These are phyloP conservation scores for Drosophila nigrodunni DNA, from an alignment of 1,140 invertebrate genomes.

Conservation along the genomic window DNA sequence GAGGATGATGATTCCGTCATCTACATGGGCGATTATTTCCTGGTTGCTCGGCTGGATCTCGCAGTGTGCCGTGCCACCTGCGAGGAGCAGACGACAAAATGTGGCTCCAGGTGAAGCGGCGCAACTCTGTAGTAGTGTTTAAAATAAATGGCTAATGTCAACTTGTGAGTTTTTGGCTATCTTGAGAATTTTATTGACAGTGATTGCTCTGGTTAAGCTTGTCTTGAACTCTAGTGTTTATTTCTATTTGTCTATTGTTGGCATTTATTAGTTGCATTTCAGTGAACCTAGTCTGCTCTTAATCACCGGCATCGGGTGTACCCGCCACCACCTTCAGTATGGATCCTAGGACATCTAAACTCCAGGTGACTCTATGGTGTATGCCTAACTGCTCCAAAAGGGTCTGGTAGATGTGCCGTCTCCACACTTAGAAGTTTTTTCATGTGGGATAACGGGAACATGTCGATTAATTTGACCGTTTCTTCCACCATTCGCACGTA, in stretches of 20 bases:
- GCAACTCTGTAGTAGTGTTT: conserved; percentile 16
- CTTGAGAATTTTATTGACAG: neutral
- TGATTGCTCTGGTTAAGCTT: neutral
- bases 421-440: no score
- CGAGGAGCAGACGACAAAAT: conserved; percentile 13
- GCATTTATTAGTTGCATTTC: neutral
- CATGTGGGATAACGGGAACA: no score
- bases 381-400: no score
- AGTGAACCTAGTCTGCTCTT: neutral
- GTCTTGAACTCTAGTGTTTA: conserved; percentile 4
- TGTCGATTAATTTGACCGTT: no score
- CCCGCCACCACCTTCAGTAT: no score
- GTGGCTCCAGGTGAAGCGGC: neutral
- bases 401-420: no score
- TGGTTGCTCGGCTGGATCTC: conserved; percentile 22
- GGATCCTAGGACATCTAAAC: no score
- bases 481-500: no score
- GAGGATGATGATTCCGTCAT: conserved; percentile 31
- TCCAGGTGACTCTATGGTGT: no score
- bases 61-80: conserved; percentile 16
- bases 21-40: conserved; percentile 1
- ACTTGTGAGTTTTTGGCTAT: no score
- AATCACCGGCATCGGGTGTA: no score
- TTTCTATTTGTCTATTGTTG: conserved; percentile 7
- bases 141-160: conserved; percentile 17